Conservation (phyloP, 2,113 vertebrate genomes). For the Atlantisia rogersi region DNA sequence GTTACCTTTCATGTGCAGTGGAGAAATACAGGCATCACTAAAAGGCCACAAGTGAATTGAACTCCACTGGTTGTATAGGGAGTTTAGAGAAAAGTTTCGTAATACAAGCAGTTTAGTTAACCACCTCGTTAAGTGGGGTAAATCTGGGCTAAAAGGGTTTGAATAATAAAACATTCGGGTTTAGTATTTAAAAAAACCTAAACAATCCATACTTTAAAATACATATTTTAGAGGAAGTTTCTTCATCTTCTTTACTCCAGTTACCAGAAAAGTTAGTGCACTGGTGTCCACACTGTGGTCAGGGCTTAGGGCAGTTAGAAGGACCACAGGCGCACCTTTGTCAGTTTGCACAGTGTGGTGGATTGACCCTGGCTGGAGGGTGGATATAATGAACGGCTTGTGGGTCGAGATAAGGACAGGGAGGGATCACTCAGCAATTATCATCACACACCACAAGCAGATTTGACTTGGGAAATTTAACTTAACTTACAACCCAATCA, state of each 20-base stretch:
- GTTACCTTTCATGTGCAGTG: background rate
- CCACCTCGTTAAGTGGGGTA: background rate
- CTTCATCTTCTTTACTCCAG: background rate
- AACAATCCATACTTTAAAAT: background rate
- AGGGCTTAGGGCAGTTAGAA: background rate
- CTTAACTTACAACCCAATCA: too few relatives aligned
- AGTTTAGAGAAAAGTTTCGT: background rate
- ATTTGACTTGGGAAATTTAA: too few relatives aligned
- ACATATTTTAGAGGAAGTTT: background rate
- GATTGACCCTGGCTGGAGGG: too few relatives aligned
- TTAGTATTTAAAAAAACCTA: background rate
- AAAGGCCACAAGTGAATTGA: background rate
- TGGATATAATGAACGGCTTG: too few relatives aligned
- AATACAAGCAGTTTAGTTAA: background rate
- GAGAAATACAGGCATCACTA: background rate
- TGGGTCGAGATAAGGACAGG: too few relatives aligned
- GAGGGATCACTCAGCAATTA: too few relatives aligned
- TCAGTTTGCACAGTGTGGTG: background rate
- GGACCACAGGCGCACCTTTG: background rate
- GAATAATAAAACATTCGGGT: background rate
- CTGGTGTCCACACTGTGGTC: background rate
- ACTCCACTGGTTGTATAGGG: background rate
- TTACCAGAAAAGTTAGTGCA: background rate
- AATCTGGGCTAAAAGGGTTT: background rate
- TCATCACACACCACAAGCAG: too few relatives aligned